Evolutionary conservation across 2,888 invertebrate species (phyloP).

Genomic region (Acanthoscelides obtectus): DNA sequence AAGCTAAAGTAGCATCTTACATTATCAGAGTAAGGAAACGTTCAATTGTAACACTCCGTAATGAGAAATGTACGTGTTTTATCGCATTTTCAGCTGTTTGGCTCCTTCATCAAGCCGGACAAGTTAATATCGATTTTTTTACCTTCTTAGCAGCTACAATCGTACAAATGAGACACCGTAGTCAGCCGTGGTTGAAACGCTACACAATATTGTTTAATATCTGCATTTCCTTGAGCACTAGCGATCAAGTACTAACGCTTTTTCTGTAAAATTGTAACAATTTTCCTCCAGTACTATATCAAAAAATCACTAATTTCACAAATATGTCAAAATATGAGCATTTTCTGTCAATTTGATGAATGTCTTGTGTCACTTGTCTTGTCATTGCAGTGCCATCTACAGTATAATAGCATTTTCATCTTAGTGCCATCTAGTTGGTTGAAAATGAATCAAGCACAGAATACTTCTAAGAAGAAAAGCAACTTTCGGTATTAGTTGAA

Average conservation of each 20-base stretch:
- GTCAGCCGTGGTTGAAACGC: not conserved
- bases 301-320: not conserved
- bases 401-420: too few species aligned
- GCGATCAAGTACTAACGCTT: not conserved
- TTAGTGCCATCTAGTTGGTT: too few species aligned
- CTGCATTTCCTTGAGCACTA: not conserved
- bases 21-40: not conserved
- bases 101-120: not conserved
- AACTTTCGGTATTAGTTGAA: too few species aligned
- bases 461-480: too few species aligned
- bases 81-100: not conserved
- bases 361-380: not conserved
- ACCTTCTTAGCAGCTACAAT: not conserved
- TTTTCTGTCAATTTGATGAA: not conserved
- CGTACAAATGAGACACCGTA: not conserved
- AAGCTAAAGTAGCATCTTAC: not conserved
- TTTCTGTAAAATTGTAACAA: not conserved
- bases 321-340: not conserved
- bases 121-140: not conserved
- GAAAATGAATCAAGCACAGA: too few species aligned
- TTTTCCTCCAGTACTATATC: not conserved
- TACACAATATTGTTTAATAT: not conserved
- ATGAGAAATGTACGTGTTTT: not conserved
- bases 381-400: not conserved
- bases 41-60: not conserved